phyloP scores from a whole-genome alignment of 2,797 vertebrate species.

The Acrocephalus scirpaceus region DNA sequence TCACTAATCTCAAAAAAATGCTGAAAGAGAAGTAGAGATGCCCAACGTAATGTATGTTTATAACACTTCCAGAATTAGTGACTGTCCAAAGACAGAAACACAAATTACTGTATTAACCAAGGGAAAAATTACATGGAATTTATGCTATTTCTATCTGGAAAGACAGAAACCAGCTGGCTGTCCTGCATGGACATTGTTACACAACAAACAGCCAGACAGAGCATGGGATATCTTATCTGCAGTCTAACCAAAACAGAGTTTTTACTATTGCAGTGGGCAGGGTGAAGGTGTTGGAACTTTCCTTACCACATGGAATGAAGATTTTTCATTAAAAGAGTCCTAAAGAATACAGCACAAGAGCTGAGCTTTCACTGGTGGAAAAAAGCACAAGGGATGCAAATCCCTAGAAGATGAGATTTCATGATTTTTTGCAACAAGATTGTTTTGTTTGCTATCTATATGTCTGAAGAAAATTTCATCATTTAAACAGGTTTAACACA shows the following conservation, averaged over 20 bases:
- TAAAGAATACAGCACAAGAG: not conserved
- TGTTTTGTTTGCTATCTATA: not conserved
- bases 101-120: not conserved
- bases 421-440: not conserved
- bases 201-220: not conserved
- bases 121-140: not conserved
- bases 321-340: not conserved
- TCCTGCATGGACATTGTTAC: not conserved
- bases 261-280: not conserved
- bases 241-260: not conserved
- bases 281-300: not conserved
- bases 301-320: not conserved
- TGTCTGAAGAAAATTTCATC: not conserved
- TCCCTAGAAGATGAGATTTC: not conserved
- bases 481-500: not conserved
- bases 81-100: not conserved
- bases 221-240: not conserved
- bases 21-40: not conserved
- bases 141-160: not conserved
- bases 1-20: not conserved
- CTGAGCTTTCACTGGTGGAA: not conserved
- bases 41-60: not conserved
- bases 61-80: not conserved
- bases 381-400: not conserved
- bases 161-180: not conserved